Evolutionary conservation across 1,140 invertebrate genomes (phyloP).

Genomic region (Trichogramma pretiosum): DNA sequence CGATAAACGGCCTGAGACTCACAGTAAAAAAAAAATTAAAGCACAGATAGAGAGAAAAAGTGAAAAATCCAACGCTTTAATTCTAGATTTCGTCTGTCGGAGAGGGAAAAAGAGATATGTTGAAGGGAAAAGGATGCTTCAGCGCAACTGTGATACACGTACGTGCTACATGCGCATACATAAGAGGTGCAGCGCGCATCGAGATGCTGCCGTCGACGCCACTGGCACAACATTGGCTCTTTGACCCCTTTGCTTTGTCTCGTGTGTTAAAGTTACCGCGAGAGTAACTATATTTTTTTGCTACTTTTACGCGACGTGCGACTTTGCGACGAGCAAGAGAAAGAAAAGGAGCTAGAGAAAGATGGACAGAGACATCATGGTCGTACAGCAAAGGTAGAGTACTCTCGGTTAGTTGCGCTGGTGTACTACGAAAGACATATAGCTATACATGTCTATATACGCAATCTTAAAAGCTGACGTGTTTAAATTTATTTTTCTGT

Average conservation of each 20-base stretch:
- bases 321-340: not conserved
- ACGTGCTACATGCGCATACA: not conserved
- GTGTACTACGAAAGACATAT: not conserved
- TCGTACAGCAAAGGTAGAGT: not conserved
- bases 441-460: not conserved
- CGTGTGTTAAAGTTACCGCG: no score
- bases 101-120: not conserved
- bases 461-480: not conserved
- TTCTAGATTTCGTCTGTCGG: no score
- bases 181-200: no score
- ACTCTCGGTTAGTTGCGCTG: not conserved
- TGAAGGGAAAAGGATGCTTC: not conserved
- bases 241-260: constrained; percentile 8
- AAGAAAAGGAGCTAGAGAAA: not conserved
- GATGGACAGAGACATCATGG: no score
- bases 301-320: no score
- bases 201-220: no score
- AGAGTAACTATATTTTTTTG: no score
- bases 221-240: constrained; percentile 7
- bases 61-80: no score
- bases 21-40: no score
- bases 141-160: constrained; percentile 2
- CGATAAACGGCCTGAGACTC: no score
- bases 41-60: no score
- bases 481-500: constrained; percentile 1